Percentiles rank a stretch among this genome's conserved stretches.
phyloP scores from a whole-genome alignment of 2,888 invertebrate genomes.

The Melieria omissa region DNA sequence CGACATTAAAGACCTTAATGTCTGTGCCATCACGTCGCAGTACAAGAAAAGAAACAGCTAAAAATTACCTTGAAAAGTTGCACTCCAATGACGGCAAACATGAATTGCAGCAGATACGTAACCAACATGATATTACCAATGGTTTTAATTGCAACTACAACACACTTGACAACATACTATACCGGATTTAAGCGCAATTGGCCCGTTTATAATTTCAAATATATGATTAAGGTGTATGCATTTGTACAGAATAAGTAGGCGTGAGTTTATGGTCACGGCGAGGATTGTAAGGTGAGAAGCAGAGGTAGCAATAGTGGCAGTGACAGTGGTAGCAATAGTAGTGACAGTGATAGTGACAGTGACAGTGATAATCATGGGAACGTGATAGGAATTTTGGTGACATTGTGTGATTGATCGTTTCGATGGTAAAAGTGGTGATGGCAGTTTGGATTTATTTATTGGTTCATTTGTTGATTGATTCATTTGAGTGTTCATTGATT shows the following conservation, averaged over 20 bases:
- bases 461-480: background rate
- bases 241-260: no score
- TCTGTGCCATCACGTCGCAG: background rate
- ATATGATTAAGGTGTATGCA: background rate
- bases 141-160: conserved; percentile 98
- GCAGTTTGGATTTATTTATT: conserved; percentile 3
- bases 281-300: background rate
- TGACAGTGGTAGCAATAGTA: background rate
- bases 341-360: conserved; percentile 11
- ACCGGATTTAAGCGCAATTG: background rate
- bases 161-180: conserved; percentile 99
- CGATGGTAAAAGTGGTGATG: background rate
- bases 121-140: conserved; percentile 99
- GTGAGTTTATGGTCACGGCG: background rate
- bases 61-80: conserved; percentile 96
- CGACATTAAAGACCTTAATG: no score
- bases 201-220: background rate
- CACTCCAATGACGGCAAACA: conserved; percentile 99
- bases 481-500: no score
- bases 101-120: conserved; percentile 99
- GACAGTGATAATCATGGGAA: background rate
- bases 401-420: background rate
- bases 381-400: conserved; percentile 1
- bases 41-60: background rate
- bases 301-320: background rate